Evolutionary conservation across 2,797 vertebrate genomes (phyloP).

Genomic region (Carcharodon carcharias): DNA sequence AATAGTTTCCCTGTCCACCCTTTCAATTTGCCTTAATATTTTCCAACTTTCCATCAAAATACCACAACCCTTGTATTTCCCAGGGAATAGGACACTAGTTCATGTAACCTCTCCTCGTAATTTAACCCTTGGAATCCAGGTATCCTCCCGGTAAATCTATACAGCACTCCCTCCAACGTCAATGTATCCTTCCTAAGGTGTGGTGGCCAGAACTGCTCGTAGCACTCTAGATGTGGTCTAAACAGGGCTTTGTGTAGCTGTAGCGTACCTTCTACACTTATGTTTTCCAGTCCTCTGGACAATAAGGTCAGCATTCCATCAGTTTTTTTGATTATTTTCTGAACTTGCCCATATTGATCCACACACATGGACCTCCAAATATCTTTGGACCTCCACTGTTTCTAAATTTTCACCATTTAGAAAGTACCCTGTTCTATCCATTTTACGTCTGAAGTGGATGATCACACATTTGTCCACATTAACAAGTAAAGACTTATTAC

Average conservation of each 20-base stretch:
- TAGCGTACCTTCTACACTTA: background rate
- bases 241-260: background rate
- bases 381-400: background rate
- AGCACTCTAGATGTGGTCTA: background rate
- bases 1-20: background rate
- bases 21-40: too few relatives aligned
- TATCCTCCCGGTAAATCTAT: background rate
- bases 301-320: background rate
- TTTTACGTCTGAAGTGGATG: background rate
- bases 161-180: background rate
- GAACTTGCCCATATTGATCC: background rate
- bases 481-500: background rate
- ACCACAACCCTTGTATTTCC: background rate
- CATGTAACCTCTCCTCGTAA: background rate
- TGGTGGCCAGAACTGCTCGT: background rate
- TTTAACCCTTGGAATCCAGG: background rate
- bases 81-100: background rate
- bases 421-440: background rate
- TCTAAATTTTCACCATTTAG: background rate
- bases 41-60: too few relatives aligned
- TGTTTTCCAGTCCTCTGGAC: background rate
- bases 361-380: background rate
- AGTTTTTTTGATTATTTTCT: background rate
- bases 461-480: background rate
- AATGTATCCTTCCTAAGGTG: background rate